These are phyloP conservation scores for Pantelozetes paolii DNA, from an alignment of 2,888 invertebrate species.

Conservation along the genomic window DNA sequence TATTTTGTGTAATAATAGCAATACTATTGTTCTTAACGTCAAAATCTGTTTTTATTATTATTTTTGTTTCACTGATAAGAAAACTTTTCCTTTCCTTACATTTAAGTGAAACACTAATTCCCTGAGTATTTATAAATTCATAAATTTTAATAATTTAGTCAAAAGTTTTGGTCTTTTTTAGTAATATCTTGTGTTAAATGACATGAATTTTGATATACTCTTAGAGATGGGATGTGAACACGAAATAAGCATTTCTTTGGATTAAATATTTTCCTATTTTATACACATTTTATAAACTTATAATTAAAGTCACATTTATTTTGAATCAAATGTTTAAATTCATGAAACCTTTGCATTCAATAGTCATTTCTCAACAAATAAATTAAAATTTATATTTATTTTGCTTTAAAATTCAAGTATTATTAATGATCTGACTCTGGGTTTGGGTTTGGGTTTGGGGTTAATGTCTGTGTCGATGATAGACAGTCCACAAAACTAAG, in stretches of 20 bases:
- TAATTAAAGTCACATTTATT: conserved; percentile 5
- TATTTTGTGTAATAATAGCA: neutral
- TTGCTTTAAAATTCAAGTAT: too few species aligned
- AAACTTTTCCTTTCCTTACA: neutral
- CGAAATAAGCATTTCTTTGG: conserved; percentile 15
- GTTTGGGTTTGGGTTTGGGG: too few species aligned
- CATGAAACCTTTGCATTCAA: neutral
- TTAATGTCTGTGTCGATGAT: too few species aligned
- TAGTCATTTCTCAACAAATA: too few species aligned
- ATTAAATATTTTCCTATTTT: neutral
- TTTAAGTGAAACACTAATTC: neutral
- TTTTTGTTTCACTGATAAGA: neutral
- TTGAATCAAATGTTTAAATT: neutral
- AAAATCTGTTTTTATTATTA: neutral
- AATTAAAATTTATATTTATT: too few species aligned
- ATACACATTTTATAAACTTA: neutral
- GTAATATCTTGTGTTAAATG: neutral
- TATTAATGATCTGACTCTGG: too few species aligned
- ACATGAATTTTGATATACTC: conserved; percentile 1
- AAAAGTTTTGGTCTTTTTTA: neutral
- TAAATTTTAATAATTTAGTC: conserved; percentile 6
- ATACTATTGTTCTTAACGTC: neutral
- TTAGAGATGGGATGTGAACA: neutral
- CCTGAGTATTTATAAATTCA: conserved; percentile 7
- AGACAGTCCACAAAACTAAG: too few species aligned